Evolutionary conservation across 2,113 vertebrate genomes (phyloP).

Genomic region (Capricornis sumatraensis): DNA sequence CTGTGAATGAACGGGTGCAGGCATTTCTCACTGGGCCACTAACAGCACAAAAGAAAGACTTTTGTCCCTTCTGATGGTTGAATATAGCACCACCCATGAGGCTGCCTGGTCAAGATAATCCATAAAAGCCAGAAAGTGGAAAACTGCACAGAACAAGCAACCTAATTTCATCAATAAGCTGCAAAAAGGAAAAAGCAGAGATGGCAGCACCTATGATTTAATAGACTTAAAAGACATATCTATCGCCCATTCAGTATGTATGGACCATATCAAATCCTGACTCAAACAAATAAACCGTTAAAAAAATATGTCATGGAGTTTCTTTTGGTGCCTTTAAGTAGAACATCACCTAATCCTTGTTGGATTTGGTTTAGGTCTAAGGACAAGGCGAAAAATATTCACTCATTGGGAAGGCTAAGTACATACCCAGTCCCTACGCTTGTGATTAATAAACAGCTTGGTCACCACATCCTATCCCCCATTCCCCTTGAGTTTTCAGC

Average conservation of each 20-base stretch:
- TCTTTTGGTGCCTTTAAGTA: neutral
- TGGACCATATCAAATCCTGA: neutral
- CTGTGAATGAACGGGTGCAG: neutral
- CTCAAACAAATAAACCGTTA: neutral
- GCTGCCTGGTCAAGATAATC: neutral
- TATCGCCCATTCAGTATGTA: neutral
- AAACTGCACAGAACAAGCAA: neutral
- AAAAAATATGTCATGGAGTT: neutral
- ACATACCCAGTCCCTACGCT: too few relatives aligned
- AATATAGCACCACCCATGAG: neutral
- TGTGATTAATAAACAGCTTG: neutral
- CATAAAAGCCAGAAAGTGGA: neutral
- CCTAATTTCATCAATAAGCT: neutral
- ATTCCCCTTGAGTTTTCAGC: neutral
- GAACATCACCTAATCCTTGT: neutral
- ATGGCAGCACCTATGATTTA: too few relatives aligned
- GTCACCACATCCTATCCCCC: neutral
- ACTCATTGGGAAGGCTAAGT: neutral
- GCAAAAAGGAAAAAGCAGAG: neutral
- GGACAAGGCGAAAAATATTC: neutral
- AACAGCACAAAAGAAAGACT: neutral
- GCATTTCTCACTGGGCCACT: neutral
- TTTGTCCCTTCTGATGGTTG: neutral
- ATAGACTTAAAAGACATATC: neutral
- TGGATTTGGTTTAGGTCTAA: neutral